These are phyloP conservation scores for Piprites chloris DNA, from an alignment of 2,113 vertebrate genomes.

Conservation along the genomic window DNA sequence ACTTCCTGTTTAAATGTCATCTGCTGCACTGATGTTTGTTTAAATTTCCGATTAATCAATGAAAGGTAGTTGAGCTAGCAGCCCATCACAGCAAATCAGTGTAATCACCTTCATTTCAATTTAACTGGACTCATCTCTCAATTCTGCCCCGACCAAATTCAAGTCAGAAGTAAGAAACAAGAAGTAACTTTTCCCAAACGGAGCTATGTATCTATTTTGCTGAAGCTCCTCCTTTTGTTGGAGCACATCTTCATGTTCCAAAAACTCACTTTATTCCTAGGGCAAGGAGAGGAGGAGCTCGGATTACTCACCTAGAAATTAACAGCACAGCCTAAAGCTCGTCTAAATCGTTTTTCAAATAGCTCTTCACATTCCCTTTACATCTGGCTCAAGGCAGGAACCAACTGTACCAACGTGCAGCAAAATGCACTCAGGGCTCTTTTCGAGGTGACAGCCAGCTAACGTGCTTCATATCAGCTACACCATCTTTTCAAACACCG, in stretches of 20 bases:
- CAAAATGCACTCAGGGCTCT: neutral
- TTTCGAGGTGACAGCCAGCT: neutral
- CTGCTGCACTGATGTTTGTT: neutral
- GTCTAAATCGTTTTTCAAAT: neutral
- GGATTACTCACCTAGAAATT: neutral
- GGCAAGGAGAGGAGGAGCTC: neutral
- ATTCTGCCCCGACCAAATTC: neutral
- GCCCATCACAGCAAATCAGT: neutral
- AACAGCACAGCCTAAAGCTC: neutral
- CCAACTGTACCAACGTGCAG: neutral
- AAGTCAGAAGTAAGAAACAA: neutral
- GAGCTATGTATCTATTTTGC: neutral
- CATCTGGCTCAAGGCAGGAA: neutral
- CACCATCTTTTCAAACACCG: neutral
- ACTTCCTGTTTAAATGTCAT: neutral
- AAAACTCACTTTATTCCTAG: neutral
- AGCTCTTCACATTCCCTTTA: neutral
- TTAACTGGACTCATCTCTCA: neutral
- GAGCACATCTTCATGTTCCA: neutral
- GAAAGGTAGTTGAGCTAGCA: neutral
- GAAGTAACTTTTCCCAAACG: neutral
- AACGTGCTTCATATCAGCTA: neutral
- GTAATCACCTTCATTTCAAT: neutral
- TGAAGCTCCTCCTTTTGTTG: neutral
- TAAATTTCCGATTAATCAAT: constrained; percentile 4